Conservation (phyloP, 2,113 vertebrate genomes). For the Odontesthes bonariensis region DNA sequence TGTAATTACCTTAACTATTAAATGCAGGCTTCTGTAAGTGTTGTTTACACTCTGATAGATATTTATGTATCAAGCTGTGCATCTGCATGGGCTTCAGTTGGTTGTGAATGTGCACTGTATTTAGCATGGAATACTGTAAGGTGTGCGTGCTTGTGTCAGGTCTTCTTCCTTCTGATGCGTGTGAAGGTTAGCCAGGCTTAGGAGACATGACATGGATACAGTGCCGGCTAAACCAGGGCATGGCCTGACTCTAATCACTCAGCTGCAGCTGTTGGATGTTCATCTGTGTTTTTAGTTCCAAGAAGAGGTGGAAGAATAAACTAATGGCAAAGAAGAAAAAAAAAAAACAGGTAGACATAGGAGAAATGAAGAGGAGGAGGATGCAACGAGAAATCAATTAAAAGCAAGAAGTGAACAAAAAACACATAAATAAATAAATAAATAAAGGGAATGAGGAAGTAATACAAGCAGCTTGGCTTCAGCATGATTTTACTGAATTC, state of each 20-base stretch:
- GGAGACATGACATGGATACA: constrained; percentile 50
- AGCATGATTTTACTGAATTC: background rate
- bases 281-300: constrained; percentile 24
- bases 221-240: constrained; percentile 14
- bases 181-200: constrained; percentile 49
- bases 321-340: background rate
- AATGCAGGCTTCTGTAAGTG: too few species aligned
- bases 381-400: background rate
- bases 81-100: background rate
- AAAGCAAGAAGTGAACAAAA: background rate
- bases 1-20: too few species aligned
- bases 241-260: constrained; percentile 5
- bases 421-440: too few species aligned
- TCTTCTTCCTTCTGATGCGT: constrained; percentile 34
- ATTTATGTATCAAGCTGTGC: background rate
- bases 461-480: background rate
- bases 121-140: background rate
- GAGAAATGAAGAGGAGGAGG: background rate
- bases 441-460: background rate
- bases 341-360: background rate
- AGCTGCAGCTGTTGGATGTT: constrained; percentile 11
- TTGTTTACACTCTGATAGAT: background rate
- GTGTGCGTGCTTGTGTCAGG: background rate
- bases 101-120: constrained; percentile 1
- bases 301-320: constrained; percentile 6